Evolutionary conservation across 2,888 invertebrate species (phyloP), one percentile per base, ranked within the genome.

Genomic region (Julus scandinavius): DNA sequence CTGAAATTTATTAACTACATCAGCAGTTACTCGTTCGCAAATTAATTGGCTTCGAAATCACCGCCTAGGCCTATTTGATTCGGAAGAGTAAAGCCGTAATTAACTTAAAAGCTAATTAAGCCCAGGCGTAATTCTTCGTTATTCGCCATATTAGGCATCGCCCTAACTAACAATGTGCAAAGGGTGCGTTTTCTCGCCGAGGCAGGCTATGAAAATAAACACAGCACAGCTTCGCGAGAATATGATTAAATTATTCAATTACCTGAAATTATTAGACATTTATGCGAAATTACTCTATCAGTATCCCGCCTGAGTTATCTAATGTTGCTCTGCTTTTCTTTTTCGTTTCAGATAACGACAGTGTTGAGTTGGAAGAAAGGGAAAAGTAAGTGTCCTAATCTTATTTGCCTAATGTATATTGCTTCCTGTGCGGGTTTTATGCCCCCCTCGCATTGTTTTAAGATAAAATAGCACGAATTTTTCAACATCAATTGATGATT

Each of bases 311-410:
- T 20, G 29, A 72, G 72, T 72, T 72, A 72, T 72, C 72, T 72
- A 29, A 72, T 11, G 20, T 72, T 72, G 9, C 72, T 20, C 29
- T 87, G 50, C 40, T 87, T 87, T 63, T 72, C 49, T 87, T 87
- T 86, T 88, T 29, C 72, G 38, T 85, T 88, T 17, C 88, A 88
- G 88, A 88, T 88, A 85, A 88, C 86, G 86, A 88, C 49, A 72
- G 80, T 72, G 88, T 88, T 63, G 88, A 88, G 41, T 29, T 88
- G 86, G 88, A 88, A 86, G 88, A 88, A 72, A 54, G 88, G 45
- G 86, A 88, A 86, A 88, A 88, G 88, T 88, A 88, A 88, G 88
- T 72, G 41, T 88, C 88, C 49, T 88, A 83, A 88, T 88, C 54
- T 88, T 72, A 80, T 72, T 63, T 80, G 38, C 63, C 80, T 87